Evolutionary conservation across 2,797 vertebrate species (phyloP), one percentile per base, ranked within the genome.

Genomic region (Bovichtus variegatus): DNA sequence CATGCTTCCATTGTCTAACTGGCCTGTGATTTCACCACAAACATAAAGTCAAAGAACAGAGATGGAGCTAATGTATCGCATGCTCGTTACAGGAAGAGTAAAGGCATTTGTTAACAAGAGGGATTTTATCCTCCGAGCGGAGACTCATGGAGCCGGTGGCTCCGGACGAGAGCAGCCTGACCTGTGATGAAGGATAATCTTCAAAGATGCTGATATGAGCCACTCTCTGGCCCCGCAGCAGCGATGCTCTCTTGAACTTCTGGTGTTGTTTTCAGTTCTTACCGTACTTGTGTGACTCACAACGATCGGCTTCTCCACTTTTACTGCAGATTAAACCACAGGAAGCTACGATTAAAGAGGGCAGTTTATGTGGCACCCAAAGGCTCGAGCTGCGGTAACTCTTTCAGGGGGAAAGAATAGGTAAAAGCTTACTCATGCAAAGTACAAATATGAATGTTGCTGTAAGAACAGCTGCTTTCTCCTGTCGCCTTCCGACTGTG

Each of bases 291-390:
- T 27, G 36, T 65, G 75, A 53, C 46, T 58, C 54, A 60, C 38
- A 27, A 4, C n/a, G 18, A 9, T 25, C 10, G 41, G 31, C 49
- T 6, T 10, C 8, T 47, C 41, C 16, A 13, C 46, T 9, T 66
- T 36, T n/a, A 57, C 64, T 23, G 8, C 21, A 64, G 31, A 61
- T n/a, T 9, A 6, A 74, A 80, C 65, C 53, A 12, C 71, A 80
- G 78, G 46, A 63, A 65, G 46, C 59, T 46, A 2, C 54, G n/a
- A 12, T 74, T 46, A 59, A 53, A 51, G 41, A 18, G 15, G n/a
- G 63, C 49, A 49, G 36, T 74, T 63, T 38, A 57, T 50, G 76
- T 68, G 76, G 57, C 76, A 63, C 57, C 47, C 78, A 36, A 27
- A 15, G 40, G 38, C 53, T 43, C 34, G 2, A 15, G 21, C 64